Conservation (phyloP, 2,797 vertebrate species). For the Platalea minor region DNA sequence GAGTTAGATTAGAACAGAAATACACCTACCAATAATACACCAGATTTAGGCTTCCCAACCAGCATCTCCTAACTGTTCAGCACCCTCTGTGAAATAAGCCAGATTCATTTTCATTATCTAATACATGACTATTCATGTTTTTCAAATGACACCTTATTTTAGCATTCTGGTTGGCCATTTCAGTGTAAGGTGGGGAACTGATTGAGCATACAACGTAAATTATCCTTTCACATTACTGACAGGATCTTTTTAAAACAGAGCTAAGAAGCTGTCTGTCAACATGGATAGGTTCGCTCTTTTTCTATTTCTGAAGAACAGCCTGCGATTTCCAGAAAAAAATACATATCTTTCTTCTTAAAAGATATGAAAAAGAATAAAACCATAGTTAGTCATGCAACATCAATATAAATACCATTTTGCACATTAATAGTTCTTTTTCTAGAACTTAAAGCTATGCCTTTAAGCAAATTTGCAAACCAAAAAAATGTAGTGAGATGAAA, state of each 20-base stretch:
- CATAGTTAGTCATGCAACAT: background rate
- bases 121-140: background rate
- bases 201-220: background rate
- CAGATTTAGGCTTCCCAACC: constrained; percentile 35
- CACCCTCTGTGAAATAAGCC: background rate
- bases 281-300: background rate
- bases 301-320: background rate
- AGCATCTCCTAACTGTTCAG: background rate
- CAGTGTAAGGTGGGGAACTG: background rate
- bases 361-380: background rate
- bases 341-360: background rate
- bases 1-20: constrained; percentile 67
- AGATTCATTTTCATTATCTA: constrained; percentile 1
- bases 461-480: background rate
- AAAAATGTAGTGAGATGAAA: background rate
- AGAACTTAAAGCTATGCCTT: background rate
- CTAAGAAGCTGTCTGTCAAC: background rate
- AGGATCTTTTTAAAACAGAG: background rate
- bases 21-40: constrained; percentile 58
- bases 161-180: background rate
- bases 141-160: constrained; percentile 6
- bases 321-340: background rate
- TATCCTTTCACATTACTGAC: background rate
- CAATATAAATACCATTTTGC: background rate
- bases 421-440: background rate